Conservation (phyloP, 2,113 vertebrate genomes). For the Pseudolaguvia tuberculata region DNA sequence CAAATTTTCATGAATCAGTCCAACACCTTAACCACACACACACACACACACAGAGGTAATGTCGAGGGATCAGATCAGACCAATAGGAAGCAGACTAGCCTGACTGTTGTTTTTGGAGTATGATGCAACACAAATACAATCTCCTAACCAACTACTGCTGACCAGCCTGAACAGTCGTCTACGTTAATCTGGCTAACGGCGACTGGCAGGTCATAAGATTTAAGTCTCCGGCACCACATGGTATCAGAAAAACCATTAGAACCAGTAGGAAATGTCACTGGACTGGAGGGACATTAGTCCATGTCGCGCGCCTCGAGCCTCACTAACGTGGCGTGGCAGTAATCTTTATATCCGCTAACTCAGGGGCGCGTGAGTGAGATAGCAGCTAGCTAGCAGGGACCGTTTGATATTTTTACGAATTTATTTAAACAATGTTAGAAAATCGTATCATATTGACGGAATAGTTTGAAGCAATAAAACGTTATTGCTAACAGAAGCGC, state of each 20-base stretch:
- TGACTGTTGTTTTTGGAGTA: not conserved
- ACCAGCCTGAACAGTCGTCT: not conserved
- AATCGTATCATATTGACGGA: not conserved
- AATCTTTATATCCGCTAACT: not conserved
- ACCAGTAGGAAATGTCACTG: no score
- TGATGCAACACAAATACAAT: slow-evolving; percentile 59
- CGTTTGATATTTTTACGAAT: no score
- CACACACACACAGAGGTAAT: no score
- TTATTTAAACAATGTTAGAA: no score
- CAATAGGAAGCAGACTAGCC: not conserved
- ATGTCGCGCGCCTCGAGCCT: slow-evolving; percentile 26
- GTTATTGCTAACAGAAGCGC: not conserved
- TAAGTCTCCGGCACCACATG: not conserved
- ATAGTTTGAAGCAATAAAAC: not conserved
- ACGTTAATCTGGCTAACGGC: not conserved
- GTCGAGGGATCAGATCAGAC: no score
- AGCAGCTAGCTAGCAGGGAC: no score
- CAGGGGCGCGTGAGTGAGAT: no score
- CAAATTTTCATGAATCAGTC: no score
- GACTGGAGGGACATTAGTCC: not conserved
- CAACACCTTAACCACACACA: no score
- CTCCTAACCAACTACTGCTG: no score
- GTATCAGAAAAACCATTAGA: no score
- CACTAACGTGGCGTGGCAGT: slow-evolving; percentile 42
- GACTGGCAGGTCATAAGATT: not conserved